Evolutionary conservation across 1,140 invertebrate species (phyloP).

Genomic region (Saccostrea glomerata): DNA sequence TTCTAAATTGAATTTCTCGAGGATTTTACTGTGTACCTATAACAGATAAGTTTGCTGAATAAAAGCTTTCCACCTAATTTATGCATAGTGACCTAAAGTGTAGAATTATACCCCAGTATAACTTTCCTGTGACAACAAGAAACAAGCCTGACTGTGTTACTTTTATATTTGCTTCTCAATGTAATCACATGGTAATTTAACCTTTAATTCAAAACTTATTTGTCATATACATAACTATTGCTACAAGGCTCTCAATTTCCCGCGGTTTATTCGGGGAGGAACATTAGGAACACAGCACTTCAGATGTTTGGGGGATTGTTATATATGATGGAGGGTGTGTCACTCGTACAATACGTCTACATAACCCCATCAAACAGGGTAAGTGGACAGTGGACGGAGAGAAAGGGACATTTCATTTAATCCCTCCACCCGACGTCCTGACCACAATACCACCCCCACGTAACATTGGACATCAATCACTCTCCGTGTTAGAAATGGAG

Average conservation of each 20-base stretch:
- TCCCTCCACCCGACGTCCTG: background rate
- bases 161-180: too few relatives aligned
- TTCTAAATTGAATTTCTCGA: too few relatives aligned
- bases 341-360: background rate
- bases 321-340: background rate
- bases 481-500: background rate
- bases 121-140: too few relatives aligned
- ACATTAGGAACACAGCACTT: background rate
- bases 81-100: too few relatives aligned
- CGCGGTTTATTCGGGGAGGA: background rate
- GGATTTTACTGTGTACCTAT: too few relatives aligned
- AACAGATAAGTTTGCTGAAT: too few relatives aligned
- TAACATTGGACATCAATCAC: conserved; percentile 15
- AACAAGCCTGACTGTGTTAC: too few relatives aligned
- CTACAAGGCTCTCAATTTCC: background rate
- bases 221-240: background rate
- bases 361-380: background rate
- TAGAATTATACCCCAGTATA: too few relatives aligned
- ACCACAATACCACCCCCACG: background rate
- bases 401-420: background rate
- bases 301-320: background rate
- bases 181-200: too few relatives aligned
- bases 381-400: background rate
- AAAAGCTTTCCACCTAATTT: too few relatives aligned
- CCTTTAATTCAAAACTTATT: too few relatives aligned